These are phyloP conservation scores for Colletes latitarsis DNA, from an alignment of 1,140 invertebrate genomes.

Conservation along the genomic window DNA sequence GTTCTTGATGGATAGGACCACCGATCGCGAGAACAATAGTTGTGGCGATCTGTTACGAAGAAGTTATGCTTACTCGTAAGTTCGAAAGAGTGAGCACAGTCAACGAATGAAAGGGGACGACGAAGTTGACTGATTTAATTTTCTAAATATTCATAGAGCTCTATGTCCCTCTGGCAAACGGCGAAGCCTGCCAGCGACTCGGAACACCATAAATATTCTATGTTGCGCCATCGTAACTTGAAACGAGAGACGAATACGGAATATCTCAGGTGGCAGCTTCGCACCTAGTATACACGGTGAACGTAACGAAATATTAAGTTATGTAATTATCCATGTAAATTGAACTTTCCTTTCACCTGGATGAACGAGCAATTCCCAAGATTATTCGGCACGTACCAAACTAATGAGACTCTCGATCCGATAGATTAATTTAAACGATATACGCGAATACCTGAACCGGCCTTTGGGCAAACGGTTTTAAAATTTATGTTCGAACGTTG, in stretches of 20 bases:
- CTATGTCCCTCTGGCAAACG: conserved; percentile 42
- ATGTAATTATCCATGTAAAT: conserved; percentile 59
- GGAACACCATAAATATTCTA: conserved; percentile 68
- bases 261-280: conserved; percentile 47
- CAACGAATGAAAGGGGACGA: neutral
- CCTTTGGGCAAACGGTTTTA: neutral
- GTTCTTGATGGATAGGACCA: no score
- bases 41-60: conserved; percentile 12
- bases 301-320: conserved; percentile 59
- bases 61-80: neutral
- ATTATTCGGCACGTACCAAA: neutral
- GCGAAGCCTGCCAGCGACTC: conserved; percentile 10
- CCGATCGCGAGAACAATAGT: neutral
- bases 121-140: conserved; percentile 63
- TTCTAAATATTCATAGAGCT: conserved; percentile 66
- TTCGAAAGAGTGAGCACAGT: neutral
- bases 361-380: neutral
- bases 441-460: neutral
- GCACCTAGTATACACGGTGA: neutral
- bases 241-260: conserved; percentile 62
- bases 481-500: neutral
- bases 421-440: neutral
- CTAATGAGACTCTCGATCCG: neutral
- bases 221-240: conserved; percentile 50
- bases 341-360: conserved; percentile 11